Conservation (phyloP, 2,888 invertebrate species). For the Melieria crassipennis region DNA sequence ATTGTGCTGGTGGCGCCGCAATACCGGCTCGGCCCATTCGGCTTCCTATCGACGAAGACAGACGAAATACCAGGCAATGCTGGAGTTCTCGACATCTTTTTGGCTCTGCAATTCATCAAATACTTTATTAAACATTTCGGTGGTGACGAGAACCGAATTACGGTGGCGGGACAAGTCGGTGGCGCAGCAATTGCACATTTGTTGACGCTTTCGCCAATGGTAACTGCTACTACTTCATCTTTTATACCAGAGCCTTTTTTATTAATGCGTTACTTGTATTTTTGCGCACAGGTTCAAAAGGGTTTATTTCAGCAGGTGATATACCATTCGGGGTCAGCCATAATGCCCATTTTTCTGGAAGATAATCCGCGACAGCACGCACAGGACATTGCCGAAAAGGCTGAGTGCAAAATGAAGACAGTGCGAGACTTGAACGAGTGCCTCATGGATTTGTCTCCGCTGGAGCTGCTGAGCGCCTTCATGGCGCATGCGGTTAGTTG, state of each 20-base stretch:
- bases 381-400: conserved; percentile 60
- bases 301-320: conserved; percentile 68
- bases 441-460: conserved; percentile 54
- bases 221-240: conserved; percentile 37
- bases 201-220: conserved; percentile 65
- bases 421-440: conserved; percentile 57
- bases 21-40: conserved; percentile 68
- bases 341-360: conserved; percentile 68
- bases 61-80: conserved; percentile 69
- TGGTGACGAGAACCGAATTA: conserved; percentile 67
- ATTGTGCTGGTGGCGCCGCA: conserved; percentile 67
- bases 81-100: conserved; percentile 68
- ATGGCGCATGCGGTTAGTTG: conserved; percentile 57
- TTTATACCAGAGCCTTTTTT: neutral
- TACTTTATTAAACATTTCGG: conserved; percentile 67
- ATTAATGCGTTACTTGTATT: neutral
- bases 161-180: conserved; percentile 69
- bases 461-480: conserved; percentile 56
- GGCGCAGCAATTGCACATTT: conserved; percentile 68
- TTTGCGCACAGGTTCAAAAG: conserved; percentile 49
- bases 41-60: conserved; percentile 68
- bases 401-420: conserved; percentile 56
- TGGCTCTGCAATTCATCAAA: conserved; percentile 67
- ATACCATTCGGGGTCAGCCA: conserved; percentile 68
- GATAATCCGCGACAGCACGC: conserved; percentile 64